Percentiles rank a stretch among this genome's conserved stretches.
phyloP scores from a whole-genome alignment of 2,113 vertebrate species.

The Otus sunia region DNA sequence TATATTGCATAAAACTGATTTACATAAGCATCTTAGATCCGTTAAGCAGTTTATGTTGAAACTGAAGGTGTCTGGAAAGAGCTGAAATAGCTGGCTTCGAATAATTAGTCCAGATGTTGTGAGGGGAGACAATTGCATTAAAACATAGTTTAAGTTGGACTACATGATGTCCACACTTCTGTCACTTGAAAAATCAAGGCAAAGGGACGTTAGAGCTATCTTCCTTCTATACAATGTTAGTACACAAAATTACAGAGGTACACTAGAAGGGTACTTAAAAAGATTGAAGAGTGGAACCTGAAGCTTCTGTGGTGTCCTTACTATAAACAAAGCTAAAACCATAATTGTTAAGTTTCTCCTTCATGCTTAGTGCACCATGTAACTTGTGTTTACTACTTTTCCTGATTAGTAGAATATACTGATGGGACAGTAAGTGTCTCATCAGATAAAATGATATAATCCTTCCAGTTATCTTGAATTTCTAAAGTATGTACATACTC shows the following conservation, averaged over 20 bases:
- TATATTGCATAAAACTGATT: background rate
- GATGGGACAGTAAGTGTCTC: background rate
- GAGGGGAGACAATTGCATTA: background rate
- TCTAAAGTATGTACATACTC: background rate
- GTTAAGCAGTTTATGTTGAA: background rate
- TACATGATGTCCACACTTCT: background rate
- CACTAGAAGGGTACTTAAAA: background rate
- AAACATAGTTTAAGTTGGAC: background rate
- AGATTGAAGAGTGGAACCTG: background rate
- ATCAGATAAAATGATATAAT: background rate
- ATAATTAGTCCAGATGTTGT: background rate
- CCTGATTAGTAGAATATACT: background rate
- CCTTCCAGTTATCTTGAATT: background rate
- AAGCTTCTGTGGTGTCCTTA: background rate
- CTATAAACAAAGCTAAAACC: background rate
- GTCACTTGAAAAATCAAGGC: background rate
- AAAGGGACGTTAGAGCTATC: background rate
- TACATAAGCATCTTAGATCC: background rate
- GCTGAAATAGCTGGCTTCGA: background rate
- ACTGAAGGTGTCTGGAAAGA: background rate
- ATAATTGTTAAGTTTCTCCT: background rate
- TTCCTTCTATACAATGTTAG: background rate
- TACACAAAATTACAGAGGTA: background rate
- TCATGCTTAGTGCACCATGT: background rate
- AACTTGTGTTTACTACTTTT: background rate